Percentiles rank a stretch among this genome's conserved stretches.
Evolutionary conservation across 2,113 vertebrate species (phyloP).

Genomic region (Epinephelus cyanopodus): DNA sequence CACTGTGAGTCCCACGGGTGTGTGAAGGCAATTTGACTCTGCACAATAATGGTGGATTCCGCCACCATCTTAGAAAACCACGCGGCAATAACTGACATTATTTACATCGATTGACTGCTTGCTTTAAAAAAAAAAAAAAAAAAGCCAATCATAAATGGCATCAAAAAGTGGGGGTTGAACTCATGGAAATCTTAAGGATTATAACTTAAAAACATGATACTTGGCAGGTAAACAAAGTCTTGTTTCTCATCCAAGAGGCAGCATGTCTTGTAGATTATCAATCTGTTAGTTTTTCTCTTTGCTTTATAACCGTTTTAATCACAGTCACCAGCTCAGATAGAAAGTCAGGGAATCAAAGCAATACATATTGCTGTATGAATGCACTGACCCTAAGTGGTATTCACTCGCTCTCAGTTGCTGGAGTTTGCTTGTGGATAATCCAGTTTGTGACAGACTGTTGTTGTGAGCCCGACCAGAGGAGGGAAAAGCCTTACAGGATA

Average conservation of each 20-base stretch:
- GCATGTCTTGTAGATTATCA: background rate
- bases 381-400: constrained; percentile 33
- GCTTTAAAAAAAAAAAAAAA: background rate
- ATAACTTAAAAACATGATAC: background rate
- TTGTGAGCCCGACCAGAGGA: constrained; percentile 5
- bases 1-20: background rate
- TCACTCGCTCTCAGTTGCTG: constrained; percentile 15
- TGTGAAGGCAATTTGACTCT: background rate
- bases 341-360: constrained; percentile 53
- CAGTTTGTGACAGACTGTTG: constrained; percentile 14
- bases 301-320: constrained; percentile 18
- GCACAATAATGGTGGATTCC: background rate
- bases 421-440: constrained; percentile 32
- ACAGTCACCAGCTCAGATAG: constrained; percentile 52
- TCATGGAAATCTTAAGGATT: constrained; percentile 3
- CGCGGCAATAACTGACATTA: background rate
- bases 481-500: constrained; percentile 24
- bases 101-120: background rate
- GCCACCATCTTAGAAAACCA: background rate
- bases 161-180: background rate
- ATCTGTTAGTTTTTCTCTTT: background rate
- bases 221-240: background rate
- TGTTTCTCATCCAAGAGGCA: background rate
- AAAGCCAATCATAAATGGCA: background rate
- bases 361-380: constrained; percentile 28